phyloP scores from a whole-genome alignment of 2,888 invertebrate genomes.

The Coelinius sp. region DNA sequence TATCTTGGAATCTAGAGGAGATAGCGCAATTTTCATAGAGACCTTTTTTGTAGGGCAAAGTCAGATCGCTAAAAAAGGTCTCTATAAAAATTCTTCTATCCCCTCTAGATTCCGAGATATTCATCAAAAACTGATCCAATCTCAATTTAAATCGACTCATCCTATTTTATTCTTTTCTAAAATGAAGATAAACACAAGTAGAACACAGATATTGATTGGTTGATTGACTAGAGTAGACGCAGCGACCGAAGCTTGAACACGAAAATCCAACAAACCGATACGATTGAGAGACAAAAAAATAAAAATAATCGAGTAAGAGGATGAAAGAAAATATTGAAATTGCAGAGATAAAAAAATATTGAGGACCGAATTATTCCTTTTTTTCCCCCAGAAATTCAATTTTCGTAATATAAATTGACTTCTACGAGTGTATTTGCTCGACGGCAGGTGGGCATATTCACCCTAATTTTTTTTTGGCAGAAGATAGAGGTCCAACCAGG shows the following conservation, averaged over 20 bases:
- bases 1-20: too few species aligned
- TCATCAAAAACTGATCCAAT: not conserved
- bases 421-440: not conserved
- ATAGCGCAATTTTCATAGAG: too few species aligned
- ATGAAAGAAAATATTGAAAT: conserved; percentile 23
- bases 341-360: conserved; percentile 24
- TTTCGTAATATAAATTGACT: conserved; percentile 30
- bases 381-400: conserved; percentile 32
- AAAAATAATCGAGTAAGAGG: conserved; percentile 34
- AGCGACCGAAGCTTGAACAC: conserved; percentile 68
- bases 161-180: not conserved
- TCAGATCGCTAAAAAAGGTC: too few species aligned
- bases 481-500: not conserved
- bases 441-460: not conserved
- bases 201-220: conserved; percentile 53
- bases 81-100: too few species aligned
- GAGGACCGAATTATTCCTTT: conserved; percentile 23
- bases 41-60: too few species aligned
- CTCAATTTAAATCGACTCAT: too few species aligned
- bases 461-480: not conserved
- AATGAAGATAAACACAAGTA: not conserved
- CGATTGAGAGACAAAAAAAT: conserved; percentile 43
- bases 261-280: conserved; percentile 63
- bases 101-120: too few species aligned
- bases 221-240: conserved; percentile 70